These are phyloP conservation scores for Phaetusa simplex DNA, from an alignment of 2,113 vertebrate species.

Conservation along the genomic window DNA sequence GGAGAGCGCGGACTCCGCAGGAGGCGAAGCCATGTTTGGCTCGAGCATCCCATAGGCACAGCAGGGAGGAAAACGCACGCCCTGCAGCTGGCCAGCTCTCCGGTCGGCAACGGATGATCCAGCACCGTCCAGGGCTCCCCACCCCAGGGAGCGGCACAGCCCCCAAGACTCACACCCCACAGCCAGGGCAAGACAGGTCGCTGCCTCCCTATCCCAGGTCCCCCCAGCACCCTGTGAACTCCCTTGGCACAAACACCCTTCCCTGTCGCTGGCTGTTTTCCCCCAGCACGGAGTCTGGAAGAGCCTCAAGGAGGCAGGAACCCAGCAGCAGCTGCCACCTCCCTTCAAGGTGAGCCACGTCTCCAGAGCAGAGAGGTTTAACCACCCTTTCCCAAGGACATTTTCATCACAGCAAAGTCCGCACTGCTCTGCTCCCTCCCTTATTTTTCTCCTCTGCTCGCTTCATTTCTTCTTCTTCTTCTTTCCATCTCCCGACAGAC, in stretches of 20 bases:
- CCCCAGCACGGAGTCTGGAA: background rate
- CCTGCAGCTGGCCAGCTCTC: background rate
- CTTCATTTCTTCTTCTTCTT: background rate
- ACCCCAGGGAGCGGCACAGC: background rate
- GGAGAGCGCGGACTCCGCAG: rapidly evolving
- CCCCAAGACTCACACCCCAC: background rate
- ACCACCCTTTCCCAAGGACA: background rate
- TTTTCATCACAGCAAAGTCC: conserved; percentile 25
- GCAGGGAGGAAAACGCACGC: background rate
- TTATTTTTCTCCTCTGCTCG: background rate
- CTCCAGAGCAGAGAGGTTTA: background rate
- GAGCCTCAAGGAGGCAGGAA: background rate
- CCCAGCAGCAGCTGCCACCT: background rate
- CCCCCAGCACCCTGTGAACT: background rate
- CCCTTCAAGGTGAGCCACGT: background rate
- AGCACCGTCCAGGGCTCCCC: background rate
- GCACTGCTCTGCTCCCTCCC: background rate
- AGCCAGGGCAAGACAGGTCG: background rate
- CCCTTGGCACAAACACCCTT: background rate
- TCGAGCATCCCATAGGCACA: background rate
- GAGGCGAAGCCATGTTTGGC: background rate
- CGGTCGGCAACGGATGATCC: rapidly evolving
- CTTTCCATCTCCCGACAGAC: background rate
- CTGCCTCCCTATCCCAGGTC: background rate
- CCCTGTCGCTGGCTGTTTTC: background rate